Conservation (phyloP, 2,888 invertebrate genomes). For the Temnothorax unifasciatus region DNA sequence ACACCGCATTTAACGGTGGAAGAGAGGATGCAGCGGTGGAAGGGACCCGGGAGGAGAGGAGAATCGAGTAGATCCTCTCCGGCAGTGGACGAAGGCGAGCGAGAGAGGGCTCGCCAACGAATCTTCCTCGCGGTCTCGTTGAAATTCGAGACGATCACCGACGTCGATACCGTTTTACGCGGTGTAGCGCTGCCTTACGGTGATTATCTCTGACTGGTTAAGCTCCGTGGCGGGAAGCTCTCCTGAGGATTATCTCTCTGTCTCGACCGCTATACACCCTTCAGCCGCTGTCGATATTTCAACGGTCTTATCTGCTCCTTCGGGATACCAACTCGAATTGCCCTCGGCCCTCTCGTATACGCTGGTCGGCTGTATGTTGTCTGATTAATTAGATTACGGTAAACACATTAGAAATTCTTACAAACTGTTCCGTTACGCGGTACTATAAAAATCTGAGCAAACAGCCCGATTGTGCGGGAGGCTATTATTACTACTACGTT, state of each 20-base stretch:
- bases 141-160: conserved; percentile 78
- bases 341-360: conserved; percentile 49
- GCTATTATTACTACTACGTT: neutral
- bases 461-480: neutral
- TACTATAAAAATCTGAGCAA: conserved; percentile 41
- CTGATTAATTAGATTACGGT: conserved; percentile 71
- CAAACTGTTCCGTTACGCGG: conserved; percentile 20
- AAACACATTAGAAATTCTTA: conserved; percentile 43
- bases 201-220: conserved; percentile 84
- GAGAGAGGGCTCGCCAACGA: conserved; percentile 60
- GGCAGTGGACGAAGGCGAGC: neutral
- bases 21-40: neutral
- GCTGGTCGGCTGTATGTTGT: conserved; percentile 66
- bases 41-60: neutral
- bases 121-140: conserved; percentile 76
- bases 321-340: conserved; percentile 79
- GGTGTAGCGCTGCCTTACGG: conserved; percentile 79
- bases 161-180: conserved; percentile 79
- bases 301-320: conserved; percentile 83
- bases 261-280: conserved; percentile 80
- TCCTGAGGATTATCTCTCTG: conserved; percentile 82
- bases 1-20: conserved; percentile 15
- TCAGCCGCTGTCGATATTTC: conserved; percentile 83
- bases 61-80: conserved; percentile 19
- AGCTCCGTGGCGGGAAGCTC: conserved; percentile 80